Evolutionary conservation across 2,888 invertebrate species (phyloP), one percentile per base, ranked within the genome.

Genomic region (Drosophila pseudotalamancana): DNA sequence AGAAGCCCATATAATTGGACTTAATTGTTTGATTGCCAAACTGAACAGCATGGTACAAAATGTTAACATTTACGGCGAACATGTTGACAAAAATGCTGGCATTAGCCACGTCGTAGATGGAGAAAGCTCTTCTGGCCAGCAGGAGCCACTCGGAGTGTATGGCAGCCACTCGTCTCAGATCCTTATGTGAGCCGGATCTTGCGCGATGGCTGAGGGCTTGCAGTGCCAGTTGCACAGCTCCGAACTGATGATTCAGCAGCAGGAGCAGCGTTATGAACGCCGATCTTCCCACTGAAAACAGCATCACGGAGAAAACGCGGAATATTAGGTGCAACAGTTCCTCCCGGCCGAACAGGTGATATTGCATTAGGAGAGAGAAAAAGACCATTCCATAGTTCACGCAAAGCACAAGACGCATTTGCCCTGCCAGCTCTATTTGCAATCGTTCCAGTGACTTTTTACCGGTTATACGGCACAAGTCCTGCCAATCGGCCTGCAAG

Each of bases 11-110:
- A 1, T 2, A 2, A 4, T 61, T 19, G 0, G 72, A 37, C 8
- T 65, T 16, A 1, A 82, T 62, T 3, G 54, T 50, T 0, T 27
- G 4, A 8, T 86, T 80, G 4, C 12, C 3, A 14, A 53, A 77
- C 27, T 76, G 73, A 0, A 88, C 68, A 4, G 72, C 73, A 12
- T 80, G 73, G 31, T 89, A 89, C 1, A 87, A 35, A 1, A 80
- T 60, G 14, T 4, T 77, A 4, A 85, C 45, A 6, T 59, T 77
- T 9, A 12, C 4, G 3, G 53, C 43, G 12, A 87, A 82, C 50
- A 82, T 55, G 9, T 64, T 66, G 1, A 67, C 2, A 6, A 82
- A 55, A 0, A 75, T 4, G 1, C 34, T 55, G 12, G 68, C 62
- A 39, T 67, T 61, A 12, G 48, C 37, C 6, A 68, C 0, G 8